Evolutionary conservation across 64 coral and sea anemone genomes (phyloP), one percentile per base, ranked within the genome.

Genomic region (Montipora capricornis): DNA sequence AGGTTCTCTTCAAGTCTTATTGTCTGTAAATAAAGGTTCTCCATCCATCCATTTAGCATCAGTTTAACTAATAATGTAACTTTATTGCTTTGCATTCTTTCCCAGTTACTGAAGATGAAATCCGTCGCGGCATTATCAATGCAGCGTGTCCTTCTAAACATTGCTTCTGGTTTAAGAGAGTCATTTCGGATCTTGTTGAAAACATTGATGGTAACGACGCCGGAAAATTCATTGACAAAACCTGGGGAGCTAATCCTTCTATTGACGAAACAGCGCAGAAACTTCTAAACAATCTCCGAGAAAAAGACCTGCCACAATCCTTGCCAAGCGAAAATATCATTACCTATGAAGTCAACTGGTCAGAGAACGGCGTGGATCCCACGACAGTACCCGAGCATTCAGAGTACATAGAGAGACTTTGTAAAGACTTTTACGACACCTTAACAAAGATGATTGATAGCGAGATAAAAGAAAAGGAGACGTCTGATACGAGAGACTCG

Each of bases 21-120:
- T 2, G 37, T 2, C 37, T 2, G 1, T 37, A 37, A 37, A 37
- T 37, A 37, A 37, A 57, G 53, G 11, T 57, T 57, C 53, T 57
- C 11, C 11, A 11, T 6, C 53, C 11, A 57, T 37, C 37, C 37
- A 11, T 57, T 57, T 57, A 11, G 53, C 53, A 57, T 57, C 53
- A 68, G 14, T n/a, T 68, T 68, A 1, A 68, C 4, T 68, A 14
- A 16, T 7, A 71, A 71, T 19, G 20, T 24, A 20, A 29, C 20
- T 37, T 37, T 9, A 29, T 3, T 1, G 19, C 1, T 44, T 51
- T 45, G 50, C 11, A 13, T 1, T 58, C 47, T 87, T 10, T 66
- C 45, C 44, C 82, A 99, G 98, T 99, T 6, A 99, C 95, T 15
- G 98, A 99, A 87, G 95, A 99, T 20, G 98, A 99, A 62, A 96